Evolutionary conservation across 1,140 invertebrate species (phyloP), one percentile per base, ranked within the genome.

Genomic region (Sminthurinus signatus): DNA sequence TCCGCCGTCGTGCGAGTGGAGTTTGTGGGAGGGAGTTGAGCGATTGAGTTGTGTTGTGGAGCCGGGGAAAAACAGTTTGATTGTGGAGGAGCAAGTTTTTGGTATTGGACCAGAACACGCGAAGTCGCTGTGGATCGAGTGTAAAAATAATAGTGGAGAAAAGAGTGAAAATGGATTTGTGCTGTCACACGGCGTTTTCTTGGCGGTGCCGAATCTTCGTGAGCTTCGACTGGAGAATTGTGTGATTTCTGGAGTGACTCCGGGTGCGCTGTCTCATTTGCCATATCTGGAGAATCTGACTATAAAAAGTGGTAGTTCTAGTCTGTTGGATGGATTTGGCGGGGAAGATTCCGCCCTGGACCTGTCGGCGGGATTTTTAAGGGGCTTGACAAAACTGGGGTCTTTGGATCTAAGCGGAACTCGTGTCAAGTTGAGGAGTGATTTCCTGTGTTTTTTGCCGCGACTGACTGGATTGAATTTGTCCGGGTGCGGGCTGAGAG

Each of bases 221-320:
- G 87, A 91, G 67, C 81, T 95, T 4, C 86, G 86, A 14, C 89
- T 96, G 60, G 90, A 94, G 75, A 89, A 88, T 70, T 96, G 92
- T 78, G 92, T 92, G 78, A 87, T 96, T 62, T 85, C 87, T 32
- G 90, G 91, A 74, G 80, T 96, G 23, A 89, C 90, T 2, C 86
- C 88, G 55, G 88, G 88, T 17, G 87, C 89, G 1, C 91, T 93
- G 72, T 82, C 84, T 15, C 88, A 88, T 2, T 80, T 93, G 15
- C 83, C 85, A 44, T 86, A 91, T 75, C 79, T 93, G 48, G 80
- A 87, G 61, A 91, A 91, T 76, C 80, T 93, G 32, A 91, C 90
- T 2, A 82, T 95, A 51, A 83, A 88, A 68, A 93, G 91, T 14
- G 87, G 91, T 76, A 94, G 67, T 72, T 69, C 67, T 72, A 66